A percentile compares a stretch with the other conserved stretches of the same genome.
phyloP scores from a whole-genome alignment of 92 coral and sea anemone species.

The Bergia puertoricense region DNA sequence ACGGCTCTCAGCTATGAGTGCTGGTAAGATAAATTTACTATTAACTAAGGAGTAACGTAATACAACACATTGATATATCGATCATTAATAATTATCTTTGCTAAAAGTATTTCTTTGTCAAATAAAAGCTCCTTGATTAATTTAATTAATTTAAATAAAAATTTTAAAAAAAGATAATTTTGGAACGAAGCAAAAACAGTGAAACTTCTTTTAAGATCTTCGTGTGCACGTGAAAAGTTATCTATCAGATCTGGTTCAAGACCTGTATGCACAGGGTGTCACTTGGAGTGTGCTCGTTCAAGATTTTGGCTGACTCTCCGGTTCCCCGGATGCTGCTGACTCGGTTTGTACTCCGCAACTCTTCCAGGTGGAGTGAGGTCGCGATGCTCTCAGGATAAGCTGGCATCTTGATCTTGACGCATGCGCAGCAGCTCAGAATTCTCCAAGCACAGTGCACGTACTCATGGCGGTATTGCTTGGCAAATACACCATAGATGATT shows the following conservation, averaged over 20 bases:
- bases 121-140: too few species aligned
- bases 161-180: too few species aligned
- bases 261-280: background rate
- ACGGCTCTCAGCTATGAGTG: too few species aligned
- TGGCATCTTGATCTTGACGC: background rate
- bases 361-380: background rate
- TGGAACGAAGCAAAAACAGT: too few species aligned
- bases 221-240: too few species aligned
- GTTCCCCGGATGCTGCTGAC: background rate
- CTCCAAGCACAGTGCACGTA: background rate
- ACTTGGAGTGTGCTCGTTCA: background rate
- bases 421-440: slow-evolving; percentile 14
- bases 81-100: too few species aligned
- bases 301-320: background rate
- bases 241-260: background rate
- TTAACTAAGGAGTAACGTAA: too few species aligned
- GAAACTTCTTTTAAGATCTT: too few species aligned
- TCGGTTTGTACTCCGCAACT: background rate
- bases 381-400: slow-evolving; percentile 1
- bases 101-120: too few species aligned
- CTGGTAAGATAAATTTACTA: too few species aligned
- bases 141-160: too few species aligned
- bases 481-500: slow-evolving; percentile 15
- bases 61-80: too few species aligned
- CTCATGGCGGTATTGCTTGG: slow-evolving; percentile 30